Base-by-base conservation (phyloP, 2,113 vertebrate genomes). In the Percina caprodes region DNA sequence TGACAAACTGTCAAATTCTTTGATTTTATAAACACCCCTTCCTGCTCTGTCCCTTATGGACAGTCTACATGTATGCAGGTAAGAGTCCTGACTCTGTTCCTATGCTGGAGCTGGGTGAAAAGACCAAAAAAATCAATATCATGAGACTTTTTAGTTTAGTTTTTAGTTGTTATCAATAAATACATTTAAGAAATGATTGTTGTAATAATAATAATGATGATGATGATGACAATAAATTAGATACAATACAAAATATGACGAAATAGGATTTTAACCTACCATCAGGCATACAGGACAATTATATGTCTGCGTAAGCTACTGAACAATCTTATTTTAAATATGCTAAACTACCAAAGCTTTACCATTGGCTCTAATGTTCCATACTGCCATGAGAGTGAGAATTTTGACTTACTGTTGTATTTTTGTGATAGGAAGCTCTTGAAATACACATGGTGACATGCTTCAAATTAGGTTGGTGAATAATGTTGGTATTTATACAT, bases 21-120 rank as follows among this genome's bases (percentile, higher is more conserved):
- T 35, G 58, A 51, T 26, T 61, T 60, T 73, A 26, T 68, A 52
- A 67, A 42, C 45, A 68, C n/a, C 6, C 56, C 24, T 77, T 45
- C 14, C 62, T 63, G 42, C 19, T 49, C 26, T 49, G 16, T 48
- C 59, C 54, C 30, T 52, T 61, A 61, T 70, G 18, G 55, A 73
- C 26, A 69, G 55, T 39, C 61, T 14, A 10, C 45, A 30, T 26
- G 4, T 15, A 62, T 3, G 33, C 52, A 70, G 68, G 24, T 82
- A 73, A 74, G 63, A 62, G 45, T 61, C 26, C 9, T 19, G 49
- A 9, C 23, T 73, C 24, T 39, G 30, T 35, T 74, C 21, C 54
- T 59, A 6, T 45, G 11, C 26, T 14, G 19, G 35, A 71, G 30
- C 51, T 42, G 52, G 15, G 26, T 39, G 45, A 59, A 26, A 46